Conservation (phyloP, 2,888 invertebrate species). For the Drepana falcataria region DNA sequence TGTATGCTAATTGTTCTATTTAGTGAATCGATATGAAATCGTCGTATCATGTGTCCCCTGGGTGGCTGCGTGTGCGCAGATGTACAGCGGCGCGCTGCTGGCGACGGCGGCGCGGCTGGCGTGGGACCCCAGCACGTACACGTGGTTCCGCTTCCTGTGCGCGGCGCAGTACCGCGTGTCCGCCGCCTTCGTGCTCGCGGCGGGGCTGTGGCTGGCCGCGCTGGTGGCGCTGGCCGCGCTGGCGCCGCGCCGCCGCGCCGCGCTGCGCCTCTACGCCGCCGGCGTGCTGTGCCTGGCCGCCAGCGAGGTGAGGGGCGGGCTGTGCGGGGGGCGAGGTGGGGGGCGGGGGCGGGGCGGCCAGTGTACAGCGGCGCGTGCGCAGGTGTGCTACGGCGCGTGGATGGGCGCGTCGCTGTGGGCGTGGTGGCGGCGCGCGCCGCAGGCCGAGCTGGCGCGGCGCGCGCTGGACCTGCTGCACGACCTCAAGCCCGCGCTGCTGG, state of each 20-base stretch:
- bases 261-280: conserved; percentile 46
- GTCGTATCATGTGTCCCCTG: too few species aligned
- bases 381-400: conserved; percentile 65
- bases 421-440: conserved; percentile 66
- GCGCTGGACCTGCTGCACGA: conserved; percentile 67
- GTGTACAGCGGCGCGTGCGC: too few species aligned
- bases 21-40: too few species aligned
- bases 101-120: conserved; percentile 73
- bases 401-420: conserved; percentile 62
- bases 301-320: conserved; percentile 35
- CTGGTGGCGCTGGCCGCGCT: conserved; percentile 61
- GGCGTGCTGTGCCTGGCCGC: conserved; percentile 60
- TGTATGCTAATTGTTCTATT: too few species aligned
- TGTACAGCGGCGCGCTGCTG: conserved; percentile 73
- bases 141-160: conserved; percentile 73
- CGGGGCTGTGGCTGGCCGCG: conserved; percentile 65
- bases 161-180: conserved; percentile 70
- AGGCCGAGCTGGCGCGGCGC: conserved; percentile 67
- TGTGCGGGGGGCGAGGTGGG: too few species aligned
- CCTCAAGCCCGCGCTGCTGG: conserved; percentile 68
- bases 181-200: conserved; percentile 60
- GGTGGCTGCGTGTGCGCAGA: conserved; percentile 50
- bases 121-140: conserved; percentile 74
- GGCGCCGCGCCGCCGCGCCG: conserved; percentile 24
- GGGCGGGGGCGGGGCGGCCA: too few species aligned